A percentile compares a stretch with the other conserved stretches of the same genome.
These are phyloP conservation scores for Chrysomela aeneicollis DNA, from an alignment of 2,888 invertebrate species.

Conservation along the genomic window DNA sequence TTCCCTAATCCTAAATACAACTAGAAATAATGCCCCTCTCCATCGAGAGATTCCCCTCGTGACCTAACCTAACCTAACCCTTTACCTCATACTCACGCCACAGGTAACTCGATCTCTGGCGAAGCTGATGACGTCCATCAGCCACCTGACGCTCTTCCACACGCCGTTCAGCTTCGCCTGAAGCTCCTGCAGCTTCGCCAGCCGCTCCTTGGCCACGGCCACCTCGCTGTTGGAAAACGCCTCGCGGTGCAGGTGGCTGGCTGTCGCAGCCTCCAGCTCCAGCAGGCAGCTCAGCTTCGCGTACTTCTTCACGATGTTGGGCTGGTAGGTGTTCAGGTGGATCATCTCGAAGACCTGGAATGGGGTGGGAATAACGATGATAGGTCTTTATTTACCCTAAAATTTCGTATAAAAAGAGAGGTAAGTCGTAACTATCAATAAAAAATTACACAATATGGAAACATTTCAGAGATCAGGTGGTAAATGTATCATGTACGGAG, in stretches of 20 bases:
- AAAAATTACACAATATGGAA: too few relatives aligned
- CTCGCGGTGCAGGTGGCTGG: constrained; percentile 92
- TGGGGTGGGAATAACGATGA: too few relatives aligned
- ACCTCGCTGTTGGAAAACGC: constrained; percentile 93
- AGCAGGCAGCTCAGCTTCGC: constrained; percentile 91
- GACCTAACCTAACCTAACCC: too few relatives aligned
- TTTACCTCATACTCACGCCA: constrained; percentile 55
- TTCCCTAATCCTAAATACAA: too few relatives aligned
- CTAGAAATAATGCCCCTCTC: too few relatives aligned
- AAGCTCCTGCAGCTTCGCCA: constrained; percentile 82
- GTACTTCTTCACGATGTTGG: constrained; percentile 88
- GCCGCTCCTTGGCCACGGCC: constrained; percentile 83
- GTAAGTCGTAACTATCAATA: too few relatives aligned
- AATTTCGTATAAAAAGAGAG: too few relatives aligned
- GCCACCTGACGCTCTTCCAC: constrained; percentile 96
- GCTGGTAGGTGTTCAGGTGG: constrained; percentile 93
- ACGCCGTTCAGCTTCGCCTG: constrained; percentile 86
- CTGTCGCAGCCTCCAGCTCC: constrained; percentile 90
- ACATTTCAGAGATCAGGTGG: too few relatives aligned
- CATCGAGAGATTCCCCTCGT: too few relatives aligned
- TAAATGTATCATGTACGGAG: too few relatives aligned
- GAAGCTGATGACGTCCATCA: constrained; percentile 93
- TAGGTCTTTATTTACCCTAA: too few relatives aligned
- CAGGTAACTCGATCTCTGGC: constrained; percentile 79
- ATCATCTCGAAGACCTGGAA: constrained; percentile 91